Base-by-base conservation (phyloP, 2,113 vertebrate genomes). In the Hippocampus abdominalis region DNA sequence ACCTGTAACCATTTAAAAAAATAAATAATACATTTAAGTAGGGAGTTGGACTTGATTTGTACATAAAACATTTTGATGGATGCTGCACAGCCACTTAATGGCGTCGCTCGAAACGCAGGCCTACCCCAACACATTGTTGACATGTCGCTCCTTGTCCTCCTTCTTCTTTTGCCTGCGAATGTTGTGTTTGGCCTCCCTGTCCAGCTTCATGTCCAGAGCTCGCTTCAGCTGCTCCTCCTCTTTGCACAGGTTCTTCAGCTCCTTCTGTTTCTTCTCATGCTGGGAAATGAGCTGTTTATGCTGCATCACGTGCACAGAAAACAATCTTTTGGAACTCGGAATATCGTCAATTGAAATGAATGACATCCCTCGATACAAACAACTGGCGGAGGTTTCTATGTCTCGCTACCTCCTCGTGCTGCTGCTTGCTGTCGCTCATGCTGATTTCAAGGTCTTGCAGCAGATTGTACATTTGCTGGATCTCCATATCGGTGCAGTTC, bases 401-500 rank as follows among this genome's bases (percentile, higher is more conserved):
- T 20, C 0, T 20, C 0, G 16, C 0, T 73, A 93, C 91, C 89
- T 89, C 82, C 44, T 92, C 88, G 69, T 90, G 83, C 1, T 20
- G 78, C 75, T 86, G 85, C 67, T 91, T 90, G 75, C 63, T 76
- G 77, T 82, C 86, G 69, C 78, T 87, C 86, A 93, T 89, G 80
- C 85, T 87, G 66, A 67, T 73, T 87, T 93, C 90, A 56, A 93
- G 85, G 70, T 93, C 92, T 79, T 90, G 89, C 77, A 93, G 84
- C 39, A 91, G 83, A 64, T 76, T 82, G 66, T 59, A 73, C 36
- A 90, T 77, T 40, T 84, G 77, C 75, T 90, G 89, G 36, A 90
- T 76, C 68, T 93, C 90, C 0, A 77, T 78, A 64, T 91, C 88
- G 0, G 64, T 73, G 27, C 90, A 87, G 8, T 60, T 81, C 53